These are phyloP conservation scores for Garra rufa DNA, from an alignment of 2,113 vertebrate genomes.

Conservation along the genomic window DNA sequence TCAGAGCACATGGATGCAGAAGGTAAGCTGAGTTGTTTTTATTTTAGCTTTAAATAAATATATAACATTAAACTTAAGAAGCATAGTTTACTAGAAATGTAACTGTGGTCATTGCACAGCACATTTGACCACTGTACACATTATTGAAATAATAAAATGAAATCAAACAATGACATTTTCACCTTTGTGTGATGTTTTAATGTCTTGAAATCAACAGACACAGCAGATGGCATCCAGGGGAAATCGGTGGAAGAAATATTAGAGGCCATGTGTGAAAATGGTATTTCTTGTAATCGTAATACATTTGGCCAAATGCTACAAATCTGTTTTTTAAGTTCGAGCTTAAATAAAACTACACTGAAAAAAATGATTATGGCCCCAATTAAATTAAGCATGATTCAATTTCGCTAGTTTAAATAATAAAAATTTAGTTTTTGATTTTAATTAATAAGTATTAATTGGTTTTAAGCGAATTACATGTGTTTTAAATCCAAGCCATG, in stretches of 20 bases:
- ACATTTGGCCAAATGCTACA: neutral
- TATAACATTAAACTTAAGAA: neutral
- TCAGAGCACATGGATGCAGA: neutral
- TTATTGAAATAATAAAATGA: neutral
- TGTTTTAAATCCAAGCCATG: too few species aligned
- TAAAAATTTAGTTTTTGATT: too few species aligned
- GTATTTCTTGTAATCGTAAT: neutral
- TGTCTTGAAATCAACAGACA: neutral
- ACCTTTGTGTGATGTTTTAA: neutral
- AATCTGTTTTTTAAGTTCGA: neutral
- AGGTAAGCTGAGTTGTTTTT: neutral
- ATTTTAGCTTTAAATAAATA: neutral
- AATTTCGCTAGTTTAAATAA: too few species aligned
- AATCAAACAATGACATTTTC: neutral
- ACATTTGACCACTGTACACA: neutral
- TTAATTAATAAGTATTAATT: too few species aligned
- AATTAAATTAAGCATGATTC: too few species aligned
- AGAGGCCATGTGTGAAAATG: slow-evolving; percentile 17
- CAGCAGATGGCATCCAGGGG: neutral
- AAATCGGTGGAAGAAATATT: neutral
- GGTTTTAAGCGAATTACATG: too few species aligned
- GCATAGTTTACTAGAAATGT: slow-evolving; percentile 3
- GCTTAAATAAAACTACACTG: neutral
- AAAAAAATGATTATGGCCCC: too few species aligned
- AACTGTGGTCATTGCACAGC: neutral